These are phyloP conservation scores for Eilema griseolum DNA, from an alignment of 2,888 invertebrate species.

Conservation along the genomic window DNA sequence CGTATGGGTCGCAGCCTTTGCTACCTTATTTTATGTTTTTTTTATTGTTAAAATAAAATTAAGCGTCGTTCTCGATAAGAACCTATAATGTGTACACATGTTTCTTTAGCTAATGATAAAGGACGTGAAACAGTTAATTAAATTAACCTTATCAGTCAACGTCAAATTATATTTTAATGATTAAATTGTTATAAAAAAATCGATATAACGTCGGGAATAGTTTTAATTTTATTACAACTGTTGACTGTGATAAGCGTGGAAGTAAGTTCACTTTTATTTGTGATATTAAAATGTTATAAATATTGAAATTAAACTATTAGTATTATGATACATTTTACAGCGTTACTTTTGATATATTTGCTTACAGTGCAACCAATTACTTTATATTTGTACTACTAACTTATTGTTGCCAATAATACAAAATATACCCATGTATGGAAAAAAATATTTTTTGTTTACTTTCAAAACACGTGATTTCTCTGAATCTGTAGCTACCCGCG, in stretches of 20 bases:
- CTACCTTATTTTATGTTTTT: conserved; percentile 47
- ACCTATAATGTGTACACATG: conserved; percentile 20
- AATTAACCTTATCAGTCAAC: conserved; percentile 48
- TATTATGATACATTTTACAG: background rate
- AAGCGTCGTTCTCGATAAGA: conserved; percentile 34
- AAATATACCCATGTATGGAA: background rate
- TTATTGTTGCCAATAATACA: background rate
- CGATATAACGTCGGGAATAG: conserved; percentile 10
- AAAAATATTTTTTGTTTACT: conserved; percentile 16
- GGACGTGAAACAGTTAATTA: conserved; percentile 34
- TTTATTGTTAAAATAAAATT: conserved; percentile 44
- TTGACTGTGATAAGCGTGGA: conserved; percentile 5
- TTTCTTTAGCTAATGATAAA: conserved; percentile 40
- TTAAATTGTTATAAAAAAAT: conserved; percentile 35
- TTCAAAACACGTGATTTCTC: conserved; percentile 58
- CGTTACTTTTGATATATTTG: background rate
- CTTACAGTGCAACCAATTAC: background rate
- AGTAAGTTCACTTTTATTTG: background rate
- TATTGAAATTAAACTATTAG: background rate
- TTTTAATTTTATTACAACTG: conserved; percentile 2
- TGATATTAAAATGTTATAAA: background rate
- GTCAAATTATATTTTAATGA: conserved; percentile 44
- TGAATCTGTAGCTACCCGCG: conserved; percentile 64
- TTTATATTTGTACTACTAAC: background rate
- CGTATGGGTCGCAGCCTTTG: conserved; percentile 45